Conservation (phyloP, 2,888 invertebrate genomes). For the Agrochola lychnidis region DNA sequence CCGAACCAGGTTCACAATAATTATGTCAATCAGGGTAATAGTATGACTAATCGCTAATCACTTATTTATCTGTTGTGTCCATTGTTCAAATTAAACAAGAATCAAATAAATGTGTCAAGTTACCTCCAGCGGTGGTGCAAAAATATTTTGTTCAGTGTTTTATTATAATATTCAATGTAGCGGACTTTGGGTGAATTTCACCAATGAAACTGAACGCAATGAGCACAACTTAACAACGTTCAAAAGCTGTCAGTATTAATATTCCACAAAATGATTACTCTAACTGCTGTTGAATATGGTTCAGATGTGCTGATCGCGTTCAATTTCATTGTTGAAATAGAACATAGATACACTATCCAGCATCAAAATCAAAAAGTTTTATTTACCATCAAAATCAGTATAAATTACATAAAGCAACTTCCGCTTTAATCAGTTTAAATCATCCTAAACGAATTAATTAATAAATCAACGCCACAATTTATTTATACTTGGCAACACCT, state of each 20-base stretch:
- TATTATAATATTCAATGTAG: no score
- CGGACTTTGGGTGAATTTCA: no score
- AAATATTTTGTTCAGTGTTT: no score
- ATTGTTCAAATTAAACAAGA: no score
- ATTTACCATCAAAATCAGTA: constrained; percentile 8
- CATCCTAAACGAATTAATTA: constrained; percentile 38
- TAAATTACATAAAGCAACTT: background rate
- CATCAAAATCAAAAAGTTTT: background rate
- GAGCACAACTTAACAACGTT: background rate
- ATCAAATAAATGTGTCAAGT: no score
- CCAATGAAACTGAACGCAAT: background rate
- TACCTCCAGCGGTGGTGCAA: no score
- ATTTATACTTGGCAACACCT: constrained; percentile 27
- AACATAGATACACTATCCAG: background rate
- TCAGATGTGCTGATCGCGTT: background rate
- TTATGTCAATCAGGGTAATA: no score
- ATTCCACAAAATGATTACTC: background rate
- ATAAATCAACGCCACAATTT: constrained; percentile 43
- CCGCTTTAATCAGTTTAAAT: constrained; percentile 35
- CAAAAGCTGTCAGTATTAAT: background rate
- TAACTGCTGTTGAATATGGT: background rate
- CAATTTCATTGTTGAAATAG: background rate
- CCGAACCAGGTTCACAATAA: no score
- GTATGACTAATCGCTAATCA: no score
- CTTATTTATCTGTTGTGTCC: no score